These are phyloP conservation scores for Sandelia bainsii DNA, from an alignment of 2,797 vertebrate genomes.

Conservation along the genomic window DNA sequence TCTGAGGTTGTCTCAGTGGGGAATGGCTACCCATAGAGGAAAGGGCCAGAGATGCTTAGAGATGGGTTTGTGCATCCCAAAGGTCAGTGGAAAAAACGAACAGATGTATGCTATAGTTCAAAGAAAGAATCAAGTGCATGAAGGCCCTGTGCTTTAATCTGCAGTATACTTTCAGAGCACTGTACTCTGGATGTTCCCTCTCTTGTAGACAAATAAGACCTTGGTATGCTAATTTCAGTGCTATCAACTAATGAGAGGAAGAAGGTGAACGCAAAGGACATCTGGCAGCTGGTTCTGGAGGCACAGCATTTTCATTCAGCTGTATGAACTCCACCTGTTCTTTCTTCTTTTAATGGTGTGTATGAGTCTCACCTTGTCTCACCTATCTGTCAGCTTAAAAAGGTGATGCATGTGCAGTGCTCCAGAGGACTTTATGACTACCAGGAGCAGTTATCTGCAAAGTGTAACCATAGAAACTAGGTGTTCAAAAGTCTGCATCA, in stretches of 20 bases:
- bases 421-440: constrained; percentile 14
- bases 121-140: constrained; percentile 17
- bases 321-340: constrained; percentile 19
- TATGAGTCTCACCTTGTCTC: constrained; percentile 36
- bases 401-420: constrained; percentile 26
- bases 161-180: constrained; percentile 5
- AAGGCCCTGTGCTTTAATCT: constrained; percentile 10
- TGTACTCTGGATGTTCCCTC: constrained; percentile 13
- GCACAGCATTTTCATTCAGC: constrained; percentile 33
- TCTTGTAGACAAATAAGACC: constrained; percentile 26
- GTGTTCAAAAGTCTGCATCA: constrained; percentile 31
- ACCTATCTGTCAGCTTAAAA: constrained; percentile 35
- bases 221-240: constrained; percentile 23
- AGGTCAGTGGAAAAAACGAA: constrained; percentile 60
- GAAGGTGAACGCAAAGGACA: constrained; percentile 25
- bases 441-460: constrained; percentile 12
- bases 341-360: constrained; percentile 23
- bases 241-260: constrained; percentile 41
- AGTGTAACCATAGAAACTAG: constrained; percentile 68
- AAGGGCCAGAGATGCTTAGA: constrained; percentile 65
- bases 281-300: constrained; percentile 29
- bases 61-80: constrained; percentile 41
- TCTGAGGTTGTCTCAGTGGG: constrained; percentile 54
- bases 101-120: constrained; percentile 59
- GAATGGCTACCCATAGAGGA: constrained; percentile 50